Evolutionary conservation across 1,140 invertebrate genomes (phyloP).

Genomic region (Rhynchophorus ferrugineus): DNA sequence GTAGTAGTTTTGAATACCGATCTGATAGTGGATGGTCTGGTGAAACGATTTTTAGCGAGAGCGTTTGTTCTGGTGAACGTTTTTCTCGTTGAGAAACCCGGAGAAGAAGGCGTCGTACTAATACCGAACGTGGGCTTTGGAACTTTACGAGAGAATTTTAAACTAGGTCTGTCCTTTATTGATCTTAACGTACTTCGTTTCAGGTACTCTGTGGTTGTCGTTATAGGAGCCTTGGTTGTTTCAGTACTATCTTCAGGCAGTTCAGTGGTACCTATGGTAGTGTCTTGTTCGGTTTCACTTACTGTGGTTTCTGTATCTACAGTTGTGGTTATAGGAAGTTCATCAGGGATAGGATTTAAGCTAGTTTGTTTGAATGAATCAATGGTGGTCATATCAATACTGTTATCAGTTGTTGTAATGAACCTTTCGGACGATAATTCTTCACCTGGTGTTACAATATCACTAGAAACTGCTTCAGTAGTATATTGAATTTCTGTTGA

Average conservation of each 20-base stretch:
- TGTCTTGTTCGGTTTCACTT: too few species aligned
- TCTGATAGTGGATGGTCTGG: not conserved
- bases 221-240: not conserved
- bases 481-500: too few species aligned
- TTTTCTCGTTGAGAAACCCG: not conserved
- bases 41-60: not conserved
- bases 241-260: not conserved
- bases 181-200: conserved; percentile 21
- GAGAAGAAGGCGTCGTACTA: not conserved
- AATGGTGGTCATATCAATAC: too few species aligned
- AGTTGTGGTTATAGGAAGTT: not conserved
- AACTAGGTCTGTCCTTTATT: conserved; percentile 20
- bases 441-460: too few species aligned
- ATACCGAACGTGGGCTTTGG: not conserved
- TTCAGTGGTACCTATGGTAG: conserved; percentile 5
- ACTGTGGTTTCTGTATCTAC: too few species aligned
- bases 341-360: too few species aligned
- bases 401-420: too few species aligned
- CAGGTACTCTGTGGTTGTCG: conserved; percentile 16
- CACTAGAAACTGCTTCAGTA: too few species aligned
- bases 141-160: conserved; percentile 4
- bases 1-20: too few species aligned
- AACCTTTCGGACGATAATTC: too few species aligned
- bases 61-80: not conserved
- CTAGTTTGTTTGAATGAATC: not conserved